Base-by-base conservation (phyloP, 53 echinoderm and acorn worm species). In the Stichopus horrens region DNA sequence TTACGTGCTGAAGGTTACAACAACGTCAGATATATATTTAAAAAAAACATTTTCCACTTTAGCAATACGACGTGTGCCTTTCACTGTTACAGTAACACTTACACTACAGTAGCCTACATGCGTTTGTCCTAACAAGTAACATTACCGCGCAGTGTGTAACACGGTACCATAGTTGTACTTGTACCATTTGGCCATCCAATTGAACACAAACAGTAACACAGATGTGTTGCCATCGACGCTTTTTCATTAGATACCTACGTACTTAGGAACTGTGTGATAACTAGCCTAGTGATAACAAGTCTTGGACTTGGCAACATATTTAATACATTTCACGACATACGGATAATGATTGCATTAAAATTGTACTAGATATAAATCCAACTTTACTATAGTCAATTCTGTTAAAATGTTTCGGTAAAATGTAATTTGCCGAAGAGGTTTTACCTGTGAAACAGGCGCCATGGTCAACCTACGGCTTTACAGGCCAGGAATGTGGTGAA, bases 371-470 rank as follows among this genome's bases (percentile, higher is more conserved):
- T 6, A 3, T 5, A 63, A 16, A 10, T 16, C 63, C 16, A 63
- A 63, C 10, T 63, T 63, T 4, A 63, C 16, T 6, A 63, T 16
- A 4, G 37, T 37, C 71, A 71, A n/a, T 18, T 71, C 6, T 71
- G 71, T n/a, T 7, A 7, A 71, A 71, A 18, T 13, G 10, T 73
- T 80, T 7, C 11, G 9, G 23, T 67, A 51, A 22, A 79, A 79
- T 87, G 76, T 8, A n/a, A 52, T 11, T 6, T 56, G 5, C 16
- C 16, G 16, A 11, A 5, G 18, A 21, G 8, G 54, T 65, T 58
- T 83, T 86, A 92, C 92, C 92, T 92, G 92, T 21, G 92, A 89
- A 77, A 89, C 89, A 88, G 92, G 92, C 83, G 92, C 92, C 92
- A 92, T 92, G 76, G 83, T 92, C 53, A 57, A 23, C 88, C 73